Evolutionary conservation across 2,888 invertebrate species (phyloP), one percentile per base, ranked within the genome.

Genomic region (Eugnorisma glareosa): DNA sequence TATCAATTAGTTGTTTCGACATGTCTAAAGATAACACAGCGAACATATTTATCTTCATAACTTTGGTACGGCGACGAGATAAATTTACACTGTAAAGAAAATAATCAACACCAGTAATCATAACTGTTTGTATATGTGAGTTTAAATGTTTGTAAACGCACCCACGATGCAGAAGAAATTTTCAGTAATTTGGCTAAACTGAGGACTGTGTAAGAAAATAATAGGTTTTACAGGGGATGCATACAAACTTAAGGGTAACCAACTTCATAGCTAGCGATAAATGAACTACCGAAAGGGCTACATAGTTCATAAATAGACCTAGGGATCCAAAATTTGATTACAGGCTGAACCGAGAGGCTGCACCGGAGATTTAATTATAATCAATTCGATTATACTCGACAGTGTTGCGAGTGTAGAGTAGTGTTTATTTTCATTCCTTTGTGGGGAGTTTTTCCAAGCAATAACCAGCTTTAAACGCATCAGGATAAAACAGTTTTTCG

Each of bases 1-100:
- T 76, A 75, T 76, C 37, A 57, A 75, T 45, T 57, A 28, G 6
- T 48, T 59, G 21, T 76, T 67, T 76, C 77, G 45, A 67, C 77
- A 74, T 74, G 43, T 74, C 43, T 51, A 18, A 35, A 54, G 75
- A 75, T 74, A 74, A 74, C 64, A 75, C 18, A 10, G 8, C 54
- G 37, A 31, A 21, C 2, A 5, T 67, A 59, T 13, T 61, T 63
- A 43, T 28, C 35, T 37, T 63, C 64, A 61, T 28, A 8, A 67
- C 24, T 67, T 24, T 43, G 24, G 7, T 61, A 43, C 13, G 2
- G 48, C 63, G 54, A 63, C 61, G 61, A 37, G 31, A 31, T 35
- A 45, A 57, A 54, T 18, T 18, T 59, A 45, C 24, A 37, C 37
- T 69, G 18, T 68, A 35, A 45, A 28, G 28, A 64, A 67, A 67